Percentiles rank a stretch among this genome's conserved stretches.
Conservation (phyloP, 2,797 vertebrate genomes). For the Urophycis tenuis region DNA sequence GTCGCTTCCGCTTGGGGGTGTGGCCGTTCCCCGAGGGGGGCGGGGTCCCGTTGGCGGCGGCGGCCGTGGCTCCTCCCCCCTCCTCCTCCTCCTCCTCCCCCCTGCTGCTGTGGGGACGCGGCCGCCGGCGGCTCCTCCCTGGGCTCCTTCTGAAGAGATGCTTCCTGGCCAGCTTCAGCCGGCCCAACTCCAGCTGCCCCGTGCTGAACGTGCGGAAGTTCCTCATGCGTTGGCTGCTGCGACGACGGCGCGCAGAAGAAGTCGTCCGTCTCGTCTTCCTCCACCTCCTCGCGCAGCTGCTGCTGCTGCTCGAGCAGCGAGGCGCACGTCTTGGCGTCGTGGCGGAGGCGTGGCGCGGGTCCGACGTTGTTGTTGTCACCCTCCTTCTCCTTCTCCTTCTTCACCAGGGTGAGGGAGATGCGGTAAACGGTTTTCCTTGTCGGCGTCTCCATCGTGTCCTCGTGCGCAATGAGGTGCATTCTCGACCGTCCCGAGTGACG, state of each 20-base stretch:
- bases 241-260: slow-evolving; percentile 40
- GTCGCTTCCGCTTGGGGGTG: slow-evolving; percentile 29
- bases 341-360: no score
- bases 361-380: no score
- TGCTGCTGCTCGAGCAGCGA: slow-evolving; percentile 49
- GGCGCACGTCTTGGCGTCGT: slow-evolving; percentile 34
- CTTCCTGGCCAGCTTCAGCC: slow-evolving; percentile 63
- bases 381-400: slow-evolving; percentile 71
- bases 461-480: slow-evolving; percentile 78
- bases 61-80: neutral
- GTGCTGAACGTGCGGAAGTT: slow-evolving; percentile 86
- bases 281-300: slow-evolving; percentile 72
- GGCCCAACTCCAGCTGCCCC: slow-evolving; percentile 84
- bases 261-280: slow-evolving; percentile 66
- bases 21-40: slow-evolving; percentile 25
- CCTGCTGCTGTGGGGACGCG: neutral
- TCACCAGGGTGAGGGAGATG: slow-evolving; percentile 92
- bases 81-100: no score
- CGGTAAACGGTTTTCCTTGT: slow-evolving; percentile 85
- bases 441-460: slow-evolving; percentile 73
- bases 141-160: slow-evolving; percentile 35
- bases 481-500: slow-evolving; percentile 24
- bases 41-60: neutral
- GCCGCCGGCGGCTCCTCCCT: slow-evolving; percentile 23
- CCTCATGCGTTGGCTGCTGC: slow-evolving; percentile 63